Percentiles rank a stretch among this genome's conserved stretches.
phyloP scores from a whole-genome alignment of 2,797 vertebrate genomes.

The Esox masquinongy region DNA sequence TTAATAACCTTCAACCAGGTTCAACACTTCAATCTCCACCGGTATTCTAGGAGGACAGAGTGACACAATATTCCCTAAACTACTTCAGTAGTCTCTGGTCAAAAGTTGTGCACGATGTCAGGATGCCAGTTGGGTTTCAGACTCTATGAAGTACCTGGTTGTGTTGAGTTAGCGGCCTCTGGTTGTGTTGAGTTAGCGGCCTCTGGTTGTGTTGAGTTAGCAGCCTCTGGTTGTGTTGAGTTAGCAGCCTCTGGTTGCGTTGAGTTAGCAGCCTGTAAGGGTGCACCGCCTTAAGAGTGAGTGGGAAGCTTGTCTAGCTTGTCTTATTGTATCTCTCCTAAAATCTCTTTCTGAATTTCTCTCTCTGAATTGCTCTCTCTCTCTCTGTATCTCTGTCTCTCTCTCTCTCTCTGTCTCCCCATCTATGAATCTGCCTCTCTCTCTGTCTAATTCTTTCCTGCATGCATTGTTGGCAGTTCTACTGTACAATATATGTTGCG shows the following conservation, averaged over 20 bases:
- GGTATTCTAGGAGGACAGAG: not conserved
- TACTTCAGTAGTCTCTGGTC: not conserved
- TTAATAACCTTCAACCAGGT: constrained; percentile 56
- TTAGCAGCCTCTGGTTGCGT: too few species aligned
- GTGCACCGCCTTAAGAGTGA: constrained; percentile 37
- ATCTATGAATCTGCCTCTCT: not conserved
- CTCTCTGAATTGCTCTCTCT: constrained; percentile 29
- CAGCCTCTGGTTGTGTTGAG: too few species aligned
- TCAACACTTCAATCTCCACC: constrained; percentile 17
- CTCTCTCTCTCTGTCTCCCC: not conserved
- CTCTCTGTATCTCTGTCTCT: constrained; percentile 3
- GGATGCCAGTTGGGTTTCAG: not conserved
- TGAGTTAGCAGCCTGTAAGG: constrained; percentile 12
- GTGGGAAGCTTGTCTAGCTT: constrained; percentile 19
- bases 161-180: not conserved
- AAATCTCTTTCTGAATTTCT: not conserved
- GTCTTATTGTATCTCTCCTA: constrained; percentile 9
- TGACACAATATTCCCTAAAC: not conserved
- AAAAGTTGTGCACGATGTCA: not conserved
- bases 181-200: too few species aligned
- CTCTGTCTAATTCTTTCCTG: not conserved
- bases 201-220: too few species aligned
- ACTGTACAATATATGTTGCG: too few species aligned
- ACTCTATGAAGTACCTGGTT: not conserved
- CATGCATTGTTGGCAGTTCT: too few species aligned